These are phyloP conservation scores for Sanderia malayensis DNA, from an alignment of 30 jellyfish, hydroid and myxozoan species.

Conservation along the genomic window DNA sequence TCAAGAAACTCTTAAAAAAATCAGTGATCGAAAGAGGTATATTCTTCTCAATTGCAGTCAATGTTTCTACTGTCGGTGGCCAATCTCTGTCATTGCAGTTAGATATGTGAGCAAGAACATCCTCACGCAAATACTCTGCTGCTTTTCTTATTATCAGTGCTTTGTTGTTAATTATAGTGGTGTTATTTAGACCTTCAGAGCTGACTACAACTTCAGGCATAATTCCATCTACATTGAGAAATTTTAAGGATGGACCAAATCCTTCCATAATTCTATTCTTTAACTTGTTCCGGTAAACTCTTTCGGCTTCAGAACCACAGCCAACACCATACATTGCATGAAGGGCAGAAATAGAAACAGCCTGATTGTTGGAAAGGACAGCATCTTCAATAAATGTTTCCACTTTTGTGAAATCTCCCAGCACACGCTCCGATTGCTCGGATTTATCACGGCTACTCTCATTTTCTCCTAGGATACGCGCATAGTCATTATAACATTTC, in stretches of 20 bases:
- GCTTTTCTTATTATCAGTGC: background rate
- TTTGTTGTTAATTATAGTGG: slow-evolving; percentile 1
- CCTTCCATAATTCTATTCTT: background rate
- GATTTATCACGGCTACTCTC: slow-evolving; percentile 4
- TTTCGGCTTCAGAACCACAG: slow-evolving; percentile 1
- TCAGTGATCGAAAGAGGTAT: background rate
- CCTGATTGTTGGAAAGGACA: slow-evolving; percentile 2
- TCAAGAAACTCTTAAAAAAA: background rate
- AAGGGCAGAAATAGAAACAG: slow-evolving; percentile 1
- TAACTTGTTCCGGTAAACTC: slow-evolving; percentile 3
- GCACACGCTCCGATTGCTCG: slow-evolving; percentile 5
- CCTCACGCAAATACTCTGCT: background rate
- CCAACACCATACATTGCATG: slow-evolving; percentile 4
- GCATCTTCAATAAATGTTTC: slow-evolving; percentile 1
- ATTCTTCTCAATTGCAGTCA: slow-evolving; percentile 2
- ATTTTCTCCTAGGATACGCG: slow-evolving; percentile 2
- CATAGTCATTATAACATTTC: background rate
- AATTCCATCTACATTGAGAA: background rate
- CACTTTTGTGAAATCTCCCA: slow-evolving; percentile 3
- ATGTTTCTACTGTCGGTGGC: slow-evolving; percentile 5
- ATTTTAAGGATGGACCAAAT: slow-evolving; percentile 1
- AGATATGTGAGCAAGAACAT: slow-evolving; percentile 2
- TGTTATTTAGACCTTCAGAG: slow-evolving; percentile 2
- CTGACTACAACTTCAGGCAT: slow-evolving; percentile 3
- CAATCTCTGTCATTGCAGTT: background rate